phyloP scores from a whole-genome alignment of 2,888 invertebrate species.

The Mimachlamys varia region DNA sequence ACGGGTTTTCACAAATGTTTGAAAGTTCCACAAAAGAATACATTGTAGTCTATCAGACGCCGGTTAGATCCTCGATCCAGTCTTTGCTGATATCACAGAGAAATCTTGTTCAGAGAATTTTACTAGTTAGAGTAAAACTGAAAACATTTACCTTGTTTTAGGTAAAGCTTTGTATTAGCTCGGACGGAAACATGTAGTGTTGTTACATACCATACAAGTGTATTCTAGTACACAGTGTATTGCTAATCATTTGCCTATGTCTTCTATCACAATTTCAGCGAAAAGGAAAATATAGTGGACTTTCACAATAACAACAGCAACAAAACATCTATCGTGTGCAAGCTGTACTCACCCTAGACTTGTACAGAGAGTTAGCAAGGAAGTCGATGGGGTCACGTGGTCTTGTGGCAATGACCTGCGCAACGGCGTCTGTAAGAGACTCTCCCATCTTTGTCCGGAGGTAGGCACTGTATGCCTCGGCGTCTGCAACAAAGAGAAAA shows the following conservation, averaged over 20 bases:
- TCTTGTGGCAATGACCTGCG: slow-evolving; percentile 47
- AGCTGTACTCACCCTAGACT: slow-evolving; percentile 44
- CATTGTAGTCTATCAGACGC: neutral
- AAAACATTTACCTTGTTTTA: neutral
- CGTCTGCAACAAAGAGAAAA: slow-evolving; percentile 38
- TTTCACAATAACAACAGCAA: slow-evolving; percentile 10
- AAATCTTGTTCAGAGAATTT: neutral
- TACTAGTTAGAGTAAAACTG: neutral
- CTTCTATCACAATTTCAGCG: neutral
- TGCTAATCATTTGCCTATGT: neutral
- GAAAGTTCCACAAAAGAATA: neutral
- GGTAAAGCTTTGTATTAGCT: neutral
- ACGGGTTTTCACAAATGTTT: neutral
- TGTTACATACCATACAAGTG: neutral
- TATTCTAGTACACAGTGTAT: neutral
- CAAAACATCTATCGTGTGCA: neutral
- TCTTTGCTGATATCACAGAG: neutral
- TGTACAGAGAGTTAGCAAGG: slow-evolving; percentile 49
- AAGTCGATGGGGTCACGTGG: slow-evolving; percentile 56
- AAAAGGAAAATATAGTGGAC: neutral
- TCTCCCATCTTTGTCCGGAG: slow-evolving; percentile 48
- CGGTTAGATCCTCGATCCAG: neutral
- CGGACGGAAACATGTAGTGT: neutral
- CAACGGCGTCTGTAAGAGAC: slow-evolving; percentile 47
- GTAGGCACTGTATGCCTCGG: slow-evolving; percentile 46